Conservation (phyloP, 35 echinoderm and acorn worm genomes). For the Holothuria glaberrima region DNA sequence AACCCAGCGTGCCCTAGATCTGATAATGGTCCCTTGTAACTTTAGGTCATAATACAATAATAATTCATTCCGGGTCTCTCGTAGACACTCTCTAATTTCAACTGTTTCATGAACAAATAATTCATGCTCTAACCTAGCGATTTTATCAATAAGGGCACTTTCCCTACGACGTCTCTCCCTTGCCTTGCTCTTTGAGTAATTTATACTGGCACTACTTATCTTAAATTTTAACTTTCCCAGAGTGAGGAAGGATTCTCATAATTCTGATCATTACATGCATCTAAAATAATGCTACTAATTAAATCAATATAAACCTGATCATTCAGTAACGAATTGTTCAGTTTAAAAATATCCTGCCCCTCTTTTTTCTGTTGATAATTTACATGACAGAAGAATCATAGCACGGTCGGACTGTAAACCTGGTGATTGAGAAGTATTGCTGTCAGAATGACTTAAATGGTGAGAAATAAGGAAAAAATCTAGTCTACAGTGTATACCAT, state of each 20-base stretch:
- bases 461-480: conserved; percentile 27
- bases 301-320: not conserved
- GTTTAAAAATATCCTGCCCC: not conserved
- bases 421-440: not conserved
- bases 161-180: not conserved
- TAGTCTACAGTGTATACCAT: conserved; percentile 12
- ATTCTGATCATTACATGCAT: not conserved
- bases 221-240: not conserved
- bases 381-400: not conserved
- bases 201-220: not conserved
- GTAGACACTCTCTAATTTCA: not conserved
- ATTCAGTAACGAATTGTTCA: not conserved
- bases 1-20: not conserved
- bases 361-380: not conserved
- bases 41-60: not conserved
- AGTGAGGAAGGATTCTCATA: not conserved
- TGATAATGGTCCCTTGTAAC: not conserved
- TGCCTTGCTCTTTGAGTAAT: not conserved
- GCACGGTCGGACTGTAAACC: conserved; percentile 23
- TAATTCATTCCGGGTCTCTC: not conserved
- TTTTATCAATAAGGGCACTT: not conserved
- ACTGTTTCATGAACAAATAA: not conserved
- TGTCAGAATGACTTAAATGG: not conserved
- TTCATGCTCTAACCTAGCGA: not conserved
- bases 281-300: not conserved